phyloP scores from a whole-genome alignment of 2,113 vertebrate species.

The Poeciliopsis prolifica region DNA sequence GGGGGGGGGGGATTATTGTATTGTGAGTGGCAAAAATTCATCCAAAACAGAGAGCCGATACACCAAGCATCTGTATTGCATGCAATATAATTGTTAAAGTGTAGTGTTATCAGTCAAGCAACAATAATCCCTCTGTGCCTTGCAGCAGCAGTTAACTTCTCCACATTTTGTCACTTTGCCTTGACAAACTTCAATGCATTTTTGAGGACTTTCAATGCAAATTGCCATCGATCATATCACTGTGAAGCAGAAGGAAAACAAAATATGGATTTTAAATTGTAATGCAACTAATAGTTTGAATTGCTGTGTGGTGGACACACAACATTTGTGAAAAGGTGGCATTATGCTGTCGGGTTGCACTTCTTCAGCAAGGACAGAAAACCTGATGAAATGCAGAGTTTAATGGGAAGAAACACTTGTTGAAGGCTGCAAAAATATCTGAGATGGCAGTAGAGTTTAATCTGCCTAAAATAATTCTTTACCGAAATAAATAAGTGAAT shows the following conservation, averaged over 20 bases:
- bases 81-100: constrained; percentile 67
- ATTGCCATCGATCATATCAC: neutral
- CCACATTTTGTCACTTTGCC: neutral
- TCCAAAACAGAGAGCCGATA: constrained; percentile 64
- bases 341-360: neutral
- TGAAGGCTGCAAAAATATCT: neutral
- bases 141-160: constrained; percentile 26
- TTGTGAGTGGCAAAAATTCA: constrained; percentile 58
- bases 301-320: neutral
- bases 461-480: neutral
- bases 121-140: constrained; percentile 59
- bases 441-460: neutral
- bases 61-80: constrained; percentile 62
- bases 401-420: neutral
- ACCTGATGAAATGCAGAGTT: neutral
- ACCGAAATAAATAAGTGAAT: too few relatives aligned
- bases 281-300: neutral
- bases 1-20: constrained; percentile 19
- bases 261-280: neutral
- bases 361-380: neutral
- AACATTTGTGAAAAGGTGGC: neutral
- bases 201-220: neutral
- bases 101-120: constrained; percentile 59
- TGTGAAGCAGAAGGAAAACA: neutral
- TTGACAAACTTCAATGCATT: neutral